These are phyloP conservation scores for Habrosyne pyritoides DNA, from an alignment of 2,888 invertebrate genomes.

Conservation along the genomic window DNA sequence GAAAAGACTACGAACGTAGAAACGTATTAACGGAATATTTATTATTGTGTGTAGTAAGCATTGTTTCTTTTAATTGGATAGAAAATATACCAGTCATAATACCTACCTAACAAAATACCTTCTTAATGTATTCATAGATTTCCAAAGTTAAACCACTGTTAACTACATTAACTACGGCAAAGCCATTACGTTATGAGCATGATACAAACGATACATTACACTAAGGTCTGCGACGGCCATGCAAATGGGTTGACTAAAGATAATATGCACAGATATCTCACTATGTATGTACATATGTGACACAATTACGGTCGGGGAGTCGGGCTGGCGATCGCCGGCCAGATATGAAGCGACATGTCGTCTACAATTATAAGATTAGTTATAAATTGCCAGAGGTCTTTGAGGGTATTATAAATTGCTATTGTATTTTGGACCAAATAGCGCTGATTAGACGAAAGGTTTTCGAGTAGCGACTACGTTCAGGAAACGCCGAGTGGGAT, in stretches of 20 bases:
- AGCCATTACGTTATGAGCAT: neutral
- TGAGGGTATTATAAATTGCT: neutral
- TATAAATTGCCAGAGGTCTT: neutral
- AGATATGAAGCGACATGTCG: neutral
- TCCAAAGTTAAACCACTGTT: neutral
- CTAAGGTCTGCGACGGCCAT: neutral
- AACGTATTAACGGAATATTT: no score
- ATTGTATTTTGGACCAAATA: no score
- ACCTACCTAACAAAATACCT: no score
- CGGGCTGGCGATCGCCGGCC: neutral
- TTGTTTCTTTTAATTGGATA: no score
- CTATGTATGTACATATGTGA: neutral
- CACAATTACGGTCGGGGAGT: neutral
- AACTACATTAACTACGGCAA: neutral
- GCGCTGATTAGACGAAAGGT: no score
- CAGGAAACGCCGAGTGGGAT: no score
- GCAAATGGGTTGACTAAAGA: conserved; percentile 1
- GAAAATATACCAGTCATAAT: no score
- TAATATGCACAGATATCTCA: neutral
- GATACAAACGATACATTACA: neutral
- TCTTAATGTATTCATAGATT: no score
- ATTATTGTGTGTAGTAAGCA: no score
- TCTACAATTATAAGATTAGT: neutral
- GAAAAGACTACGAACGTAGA: no score
- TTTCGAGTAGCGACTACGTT: no score